phyloP scores from a whole-genome alignment of 2,797 vertebrate species.

The Erethizon dorsatum region DNA sequence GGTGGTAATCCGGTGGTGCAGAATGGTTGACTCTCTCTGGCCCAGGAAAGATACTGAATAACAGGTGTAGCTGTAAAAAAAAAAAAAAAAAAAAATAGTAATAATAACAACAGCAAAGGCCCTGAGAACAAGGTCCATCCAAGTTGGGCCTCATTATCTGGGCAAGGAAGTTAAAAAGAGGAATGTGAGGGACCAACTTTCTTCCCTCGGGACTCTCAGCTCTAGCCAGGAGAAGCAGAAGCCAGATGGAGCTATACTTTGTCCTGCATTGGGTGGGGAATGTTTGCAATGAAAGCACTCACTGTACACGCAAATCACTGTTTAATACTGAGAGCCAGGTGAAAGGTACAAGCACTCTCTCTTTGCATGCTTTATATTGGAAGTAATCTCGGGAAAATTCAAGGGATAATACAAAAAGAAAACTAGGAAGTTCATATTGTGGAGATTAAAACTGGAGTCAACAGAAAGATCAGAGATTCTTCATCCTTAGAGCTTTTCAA shows the following conservation, averaged over 20 bases:
- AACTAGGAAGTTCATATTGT: not conserved
- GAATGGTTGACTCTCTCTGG: conserved; percentile 41
- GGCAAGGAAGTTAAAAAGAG: not conserved
- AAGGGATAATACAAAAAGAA: not conserved
- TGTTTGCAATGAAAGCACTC: not conserved
- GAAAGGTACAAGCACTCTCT: not conserved
- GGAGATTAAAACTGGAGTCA: not conserved
- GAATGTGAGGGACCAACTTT: not conserved
- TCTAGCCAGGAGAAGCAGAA: not conserved
- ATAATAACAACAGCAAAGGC: not conserved
- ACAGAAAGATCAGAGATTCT: not conserved
- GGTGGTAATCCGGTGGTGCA: not conserved
- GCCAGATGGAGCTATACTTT: not conserved
- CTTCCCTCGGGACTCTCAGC: not conserved
- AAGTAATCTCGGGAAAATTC: not conserved
- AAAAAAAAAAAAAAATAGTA: not conserved
- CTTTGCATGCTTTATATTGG: not conserved
- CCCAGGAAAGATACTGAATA: not conserved
- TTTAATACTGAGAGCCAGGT: not conserved
- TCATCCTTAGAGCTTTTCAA: not conserved
- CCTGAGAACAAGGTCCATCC: not conserved
- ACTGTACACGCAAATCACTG: not conserved
- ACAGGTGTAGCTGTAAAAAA: not conserved
- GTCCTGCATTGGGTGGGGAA: not conserved
- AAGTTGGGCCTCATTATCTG: not conserved